These are phyloP conservation scores for Aviceda subcristata DNA, from an alignment of 2,113 vertebrate species.

Conservation along the genomic window DNA sequence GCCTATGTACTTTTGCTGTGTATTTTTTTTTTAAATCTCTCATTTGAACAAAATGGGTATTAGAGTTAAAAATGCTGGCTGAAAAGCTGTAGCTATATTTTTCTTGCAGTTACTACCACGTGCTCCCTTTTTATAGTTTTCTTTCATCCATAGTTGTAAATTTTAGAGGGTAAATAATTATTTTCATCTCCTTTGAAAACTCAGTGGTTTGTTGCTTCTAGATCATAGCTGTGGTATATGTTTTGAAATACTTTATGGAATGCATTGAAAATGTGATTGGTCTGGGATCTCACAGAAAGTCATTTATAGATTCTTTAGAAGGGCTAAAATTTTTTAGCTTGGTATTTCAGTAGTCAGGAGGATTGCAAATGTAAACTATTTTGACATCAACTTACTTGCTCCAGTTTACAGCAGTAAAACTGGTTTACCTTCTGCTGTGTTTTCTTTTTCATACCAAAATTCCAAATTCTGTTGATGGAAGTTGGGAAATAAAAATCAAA, in stretches of 20 bases:
- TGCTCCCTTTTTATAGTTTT: not conserved
- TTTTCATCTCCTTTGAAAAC: not conserved
- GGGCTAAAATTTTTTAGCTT: not conserved
- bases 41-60: not conserved
- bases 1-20: not conserved
- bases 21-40: not conserved
- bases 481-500: not conserved
- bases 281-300: not conserved
- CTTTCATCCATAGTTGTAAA: not conserved
- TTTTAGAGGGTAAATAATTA: not conserved
- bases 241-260: not conserved
- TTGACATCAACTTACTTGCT: not conserved
- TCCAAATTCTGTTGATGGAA: not conserved
- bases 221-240: not conserved
- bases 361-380: not conserved
- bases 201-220: not conserved
- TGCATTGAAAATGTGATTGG: not conserved
- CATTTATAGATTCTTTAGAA: not conserved
- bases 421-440: not conserved
- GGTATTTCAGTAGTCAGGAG: not conserved
- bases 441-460: not conserved
- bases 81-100: not conserved
- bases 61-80: not conserved
- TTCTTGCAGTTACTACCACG: not conserved
- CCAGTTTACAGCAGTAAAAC: not conserved